Evolutionary conservation across 2,888 invertebrate species (phyloP), one percentile per base, ranked within the genome.

Genomic region (Leucophenga maculata): DNA sequence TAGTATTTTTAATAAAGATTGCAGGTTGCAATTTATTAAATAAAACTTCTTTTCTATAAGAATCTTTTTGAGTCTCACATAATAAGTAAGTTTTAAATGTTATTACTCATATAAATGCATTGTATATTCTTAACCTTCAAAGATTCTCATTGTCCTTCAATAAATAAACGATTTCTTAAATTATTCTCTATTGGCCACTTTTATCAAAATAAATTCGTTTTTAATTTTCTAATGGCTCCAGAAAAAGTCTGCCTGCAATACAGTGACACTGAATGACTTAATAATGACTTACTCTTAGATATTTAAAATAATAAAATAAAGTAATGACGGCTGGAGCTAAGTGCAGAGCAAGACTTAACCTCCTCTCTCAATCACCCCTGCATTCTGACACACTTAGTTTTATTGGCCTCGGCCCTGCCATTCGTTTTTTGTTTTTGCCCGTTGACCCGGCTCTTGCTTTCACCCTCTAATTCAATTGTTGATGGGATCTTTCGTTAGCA

Each of bases 201-300:
- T 84, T 84, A 84, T 83, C 79, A 82, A 85, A 84, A 85, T 79
- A 85, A 86, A 86, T 86, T 85, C 84, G 79, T 85, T 86, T 86
- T 84, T 86, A 86, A 86, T 86, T 85, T 85, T 82, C 80, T 84
- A 83, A 81, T 82, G 81, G 72, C 73, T 74, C 26, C 55, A 68
- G 60, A 44, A 44, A 67, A 48, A 62, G 68, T 54, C 54, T 20
- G 22, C 54, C 18, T 22, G 22, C 26, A 9, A 57, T n/a, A 60
- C 68, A 44, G 20, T 16, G 4, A 26, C 14, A 48, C 26, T 22
- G 32, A 20, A 3, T 71, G 71, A 67, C 67, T 46, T 46, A 50
- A 72, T 73, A 65, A 73, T 76, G 60, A 77, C 77, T 77, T 71
- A 54, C 66, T 26, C 26, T 2, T 26, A 26, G 26, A 75, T 79